Evolutionary conservation across 2,797 vertebrate species (phyloP).

Genomic region (Smutsia temminckii): DNA sequence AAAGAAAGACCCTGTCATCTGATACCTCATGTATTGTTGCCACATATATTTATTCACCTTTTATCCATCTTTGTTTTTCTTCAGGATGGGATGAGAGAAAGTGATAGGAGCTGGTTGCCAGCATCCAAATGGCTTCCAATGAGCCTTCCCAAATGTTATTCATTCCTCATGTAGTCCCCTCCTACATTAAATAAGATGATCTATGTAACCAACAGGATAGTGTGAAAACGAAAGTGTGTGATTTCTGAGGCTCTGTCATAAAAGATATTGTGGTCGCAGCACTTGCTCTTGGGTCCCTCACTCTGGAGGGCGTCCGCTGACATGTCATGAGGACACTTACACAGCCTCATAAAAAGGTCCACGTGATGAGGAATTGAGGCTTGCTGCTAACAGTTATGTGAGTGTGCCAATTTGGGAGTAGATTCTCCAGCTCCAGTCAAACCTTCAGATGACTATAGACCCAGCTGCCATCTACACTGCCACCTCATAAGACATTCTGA

Average conservation of each 20-base stretch:
- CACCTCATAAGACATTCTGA: not conserved
- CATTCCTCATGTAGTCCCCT: not conserved
- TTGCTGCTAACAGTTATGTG: too few species aligned
- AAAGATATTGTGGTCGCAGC: not conserved
- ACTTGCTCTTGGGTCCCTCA: not conserved
- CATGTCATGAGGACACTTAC: not conserved
- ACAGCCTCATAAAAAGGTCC: not conserved
- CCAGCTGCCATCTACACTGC: not conserved
- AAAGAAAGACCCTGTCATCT: not conserved
- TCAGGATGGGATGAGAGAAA: not conserved
- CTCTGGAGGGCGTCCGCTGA: not conserved
- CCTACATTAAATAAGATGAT: not conserved
- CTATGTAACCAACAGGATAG: not conserved
- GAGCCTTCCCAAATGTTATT: not conserved
- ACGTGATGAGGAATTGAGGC: not conserved
- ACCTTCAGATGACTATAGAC: not conserved
- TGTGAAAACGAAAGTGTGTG: not conserved
- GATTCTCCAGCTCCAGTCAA: not conserved
- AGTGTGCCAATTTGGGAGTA: not conserved
- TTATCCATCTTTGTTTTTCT: not conserved
- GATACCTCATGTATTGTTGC: not conserved
- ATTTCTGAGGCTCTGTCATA: not conserved
- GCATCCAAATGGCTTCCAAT: not conserved
- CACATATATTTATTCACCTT: not conserved
- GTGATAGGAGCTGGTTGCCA: not conserved